These are phyloP conservation scores for Apocrypta bakeri DNA, from an alignment of 1,140 invertebrate genomes.

Conservation along the genomic window DNA sequence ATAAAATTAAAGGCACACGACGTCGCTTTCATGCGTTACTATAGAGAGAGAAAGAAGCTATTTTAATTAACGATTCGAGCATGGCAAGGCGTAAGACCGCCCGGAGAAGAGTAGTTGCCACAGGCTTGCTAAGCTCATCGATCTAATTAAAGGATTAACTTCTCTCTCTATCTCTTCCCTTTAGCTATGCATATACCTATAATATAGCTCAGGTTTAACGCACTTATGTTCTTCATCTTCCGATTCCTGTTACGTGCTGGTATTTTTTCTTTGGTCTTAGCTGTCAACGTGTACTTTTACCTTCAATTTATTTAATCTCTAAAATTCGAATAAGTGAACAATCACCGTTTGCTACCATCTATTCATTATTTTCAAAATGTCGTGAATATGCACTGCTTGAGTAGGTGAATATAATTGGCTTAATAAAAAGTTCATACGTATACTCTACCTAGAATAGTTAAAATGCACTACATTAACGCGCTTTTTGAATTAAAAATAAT, in stretches of 20 bases:
- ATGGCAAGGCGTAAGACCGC: slow-evolving; percentile 20
- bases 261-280: neutral
- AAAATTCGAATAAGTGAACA: no score
- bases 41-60: slow-evolving; percentile 29
- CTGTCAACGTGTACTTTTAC: neutral
- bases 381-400: no score
- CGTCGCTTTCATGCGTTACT: no score
- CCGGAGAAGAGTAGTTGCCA: slow-evolving; percentile 52
- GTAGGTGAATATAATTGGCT: neutral
- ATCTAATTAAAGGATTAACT: slow-evolving; percentile 70
- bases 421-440: neutral
- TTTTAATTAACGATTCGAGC: slow-evolving; percentile 65
- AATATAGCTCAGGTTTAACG: neutral
- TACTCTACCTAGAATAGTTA: no score
- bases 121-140: slow-evolving; percentile 66
- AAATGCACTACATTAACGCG: no score
- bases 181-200: neutral
- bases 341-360: no score
- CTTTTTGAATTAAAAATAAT: no score
- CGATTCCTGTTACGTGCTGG: neutral
- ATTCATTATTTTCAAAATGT: no score
- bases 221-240: neutral
- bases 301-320: no score
- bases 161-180: no score
- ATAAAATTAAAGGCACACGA: slow-evolving; percentile 19